Percentiles rank a stretch among this genome's conserved stretches.
phyloP scores from a whole-genome alignment of 2,888 invertebrate genomes.

The Caenorhabditis macrosperma region DNA sequence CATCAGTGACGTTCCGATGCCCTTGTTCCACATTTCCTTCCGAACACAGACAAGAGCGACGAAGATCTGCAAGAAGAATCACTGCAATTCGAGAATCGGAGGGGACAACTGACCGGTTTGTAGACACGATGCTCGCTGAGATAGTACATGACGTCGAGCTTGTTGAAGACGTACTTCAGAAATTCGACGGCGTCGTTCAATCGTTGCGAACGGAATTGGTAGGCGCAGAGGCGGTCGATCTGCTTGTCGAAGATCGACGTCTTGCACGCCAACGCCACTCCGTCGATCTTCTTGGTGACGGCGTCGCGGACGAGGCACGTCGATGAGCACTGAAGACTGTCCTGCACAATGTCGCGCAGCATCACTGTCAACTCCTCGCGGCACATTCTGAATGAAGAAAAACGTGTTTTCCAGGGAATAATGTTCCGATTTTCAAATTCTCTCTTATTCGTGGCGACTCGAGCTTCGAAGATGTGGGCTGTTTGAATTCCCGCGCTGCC shows the following conservation, averaged over 20 bases:
- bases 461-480: too few relatives aligned
- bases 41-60: constrained; percentile 62
- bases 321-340: constrained; percentile 60
- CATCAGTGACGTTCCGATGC: constrained; percentile 54
- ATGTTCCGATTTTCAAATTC: too few relatives aligned
- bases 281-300: constrained; percentile 46
- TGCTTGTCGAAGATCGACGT: constrained; percentile 64
- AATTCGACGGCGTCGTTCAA: constrained; percentile 65
- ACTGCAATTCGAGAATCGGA: neutral
- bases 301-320: constrained; percentile 55
- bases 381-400: constrained; percentile 3
- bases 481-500: too few relatives aligned
- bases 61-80: constrained; percentile 60
- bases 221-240: constrained; percentile 67
- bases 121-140: constrained; percentile 57
- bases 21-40: constrained; percentile 47
- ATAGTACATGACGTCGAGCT: constrained; percentile 64
- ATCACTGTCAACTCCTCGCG: constrained; percentile 58
- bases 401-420: too few relatives aligned
- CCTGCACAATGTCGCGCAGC: constrained; percentile 63
- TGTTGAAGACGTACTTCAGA: constrained; percentile 69
- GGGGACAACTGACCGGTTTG: constrained; percentile 61
- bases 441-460: too few relatives aligned
- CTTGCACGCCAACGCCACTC: constrained; percentile 65
- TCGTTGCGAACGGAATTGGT: constrained; percentile 59